Evolutionary conservation across 2,888 invertebrate species (phyloP), one percentile per base, ranked within the genome.

Genomic region (Drosophila anceps): DNA sequence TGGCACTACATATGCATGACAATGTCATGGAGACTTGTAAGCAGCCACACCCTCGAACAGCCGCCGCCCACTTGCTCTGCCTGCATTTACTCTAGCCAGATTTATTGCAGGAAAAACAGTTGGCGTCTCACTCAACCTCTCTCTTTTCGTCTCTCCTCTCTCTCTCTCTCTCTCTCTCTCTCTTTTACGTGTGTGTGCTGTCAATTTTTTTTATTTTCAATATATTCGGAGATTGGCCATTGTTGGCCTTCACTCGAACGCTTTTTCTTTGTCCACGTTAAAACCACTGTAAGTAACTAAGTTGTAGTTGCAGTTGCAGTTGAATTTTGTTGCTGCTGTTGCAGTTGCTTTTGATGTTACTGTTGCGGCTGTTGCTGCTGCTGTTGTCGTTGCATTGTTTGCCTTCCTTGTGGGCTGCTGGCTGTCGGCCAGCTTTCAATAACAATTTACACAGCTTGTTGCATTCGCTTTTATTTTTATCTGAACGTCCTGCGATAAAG

Each of bases 11-110:
- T 81, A 84, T 89, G 82, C 90, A 84, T 84, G 82, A 87, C 88
- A 84, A 87, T 84, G 84, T 84, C 88, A 89, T 89, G 90, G 76
- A 79, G 79, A 87, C 90, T 87, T 84, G 90, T 84, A 84, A 89
- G 84, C 84, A 71, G 68, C 43, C 62, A 13, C 13, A 50, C 71
- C 65, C n/a, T n/a, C 9, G 55, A 54, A 58, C 79, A 35, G 12
- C 58, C 46, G 0, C 60, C 50, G 41, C 60, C 54, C 43, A 37
- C 44, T 53, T 43, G 71, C 39, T 24, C 24, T 29, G 53, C 20
- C 72, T 61, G 33, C 63, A 88, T 84, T 87, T 81, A 87, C 84
- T 76, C 73, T 79, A 73, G 68, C 57, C 67, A 69, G 66, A 67
- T 69, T 67, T 67, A 67, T 67, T 55, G 57, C 66, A 39, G 69